Base-by-base conservation (phyloP, 2,888 invertebrate species). In the Dynastes grantii region DNA sequence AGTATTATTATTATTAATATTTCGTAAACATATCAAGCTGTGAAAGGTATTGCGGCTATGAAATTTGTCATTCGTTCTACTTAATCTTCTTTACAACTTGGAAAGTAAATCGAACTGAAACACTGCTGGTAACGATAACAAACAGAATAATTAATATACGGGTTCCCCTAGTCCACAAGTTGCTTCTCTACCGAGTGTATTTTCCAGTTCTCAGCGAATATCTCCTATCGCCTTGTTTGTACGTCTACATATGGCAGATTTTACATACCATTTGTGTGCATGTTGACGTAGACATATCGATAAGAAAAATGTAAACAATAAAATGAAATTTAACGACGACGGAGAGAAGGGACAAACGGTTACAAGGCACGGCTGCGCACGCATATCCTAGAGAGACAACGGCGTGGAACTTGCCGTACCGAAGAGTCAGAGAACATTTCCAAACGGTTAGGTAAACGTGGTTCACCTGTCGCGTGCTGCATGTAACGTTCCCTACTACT, bases 271-370 rank as follows among this genome's bases (percentile, higher is more conserved):
- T 61, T 75, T 75, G 45, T 61, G 58, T 61, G 9, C 27, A 75
- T 45, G 73, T 55, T 8, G 22, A 16, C 22, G 22, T 55, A 55
- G n/a, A 55, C n/a, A 8, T 75, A 75, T 75, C 61, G 73, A 75
- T 75, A 75, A 75, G 73, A 75, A 75, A 45, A 61, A 75, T 45
- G 73, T 75, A 75, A 75, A 75, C 73, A 75, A 75, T 75, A 75
- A 49, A 75, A 75, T 61, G 73, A 40, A 16, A 75, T 22, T 75
- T 55, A 45, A 75, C 22, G 58, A 45, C n/a, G 16, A 22, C 11
- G 29, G 29, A 65, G 71, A 40, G 73, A 61, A 75, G 73, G 61
- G 40, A 68, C 13, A 29, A 22, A 16, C 22, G 22, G 22, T 22
- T 67, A 40, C 8, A 65, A 40, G 16, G 9, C 1, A 8, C 9